A percentile compares a stretch with the other conserved stretches of the same genome.
These are phyloP conservation scores for Trileptium ribeirensis DNA, from an alignment of 2,888 invertebrate genomes.

Conservation along the genomic window DNA sequence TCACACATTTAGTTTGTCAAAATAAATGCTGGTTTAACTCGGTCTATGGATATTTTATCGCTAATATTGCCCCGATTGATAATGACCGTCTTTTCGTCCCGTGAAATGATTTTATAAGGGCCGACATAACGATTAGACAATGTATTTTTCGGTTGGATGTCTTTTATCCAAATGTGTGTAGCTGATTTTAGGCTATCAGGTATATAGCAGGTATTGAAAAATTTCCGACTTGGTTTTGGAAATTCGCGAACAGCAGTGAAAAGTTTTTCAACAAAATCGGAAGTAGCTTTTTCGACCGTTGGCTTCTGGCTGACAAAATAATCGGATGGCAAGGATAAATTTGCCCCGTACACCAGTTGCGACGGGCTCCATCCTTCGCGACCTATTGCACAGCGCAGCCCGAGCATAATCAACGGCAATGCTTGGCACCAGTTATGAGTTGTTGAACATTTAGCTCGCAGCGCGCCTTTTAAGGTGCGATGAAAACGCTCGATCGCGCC, in stretches of 20 bases:
- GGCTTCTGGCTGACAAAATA: neutral
- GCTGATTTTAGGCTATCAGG: neutral
- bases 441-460: neutral
- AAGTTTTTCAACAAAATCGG: neutral
- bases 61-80: neutral
- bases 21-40: constrained; percentile 3
- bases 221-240: neutral
- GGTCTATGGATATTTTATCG: neutral
- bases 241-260: neutral
- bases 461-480: neutral
- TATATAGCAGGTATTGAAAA: neutral
- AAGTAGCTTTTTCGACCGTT: neutral
- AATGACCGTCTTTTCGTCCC: neutral
- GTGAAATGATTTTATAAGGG: constrained; percentile 1
- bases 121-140: neutral
- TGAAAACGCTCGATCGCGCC: neutral
- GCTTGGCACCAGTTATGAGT: neutral
- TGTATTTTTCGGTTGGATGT: neutral
- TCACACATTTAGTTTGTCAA: neutral
- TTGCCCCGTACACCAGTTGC: neutral
- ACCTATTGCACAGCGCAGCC: neutral
- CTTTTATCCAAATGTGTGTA: neutral
- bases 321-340: neutral
- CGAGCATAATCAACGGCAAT: neutral
- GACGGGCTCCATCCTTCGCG: neutral